Evolutionary conservation across 2,113 vertebrate species (phyloP).

Genomic region (Redunca redunca): DNA sequence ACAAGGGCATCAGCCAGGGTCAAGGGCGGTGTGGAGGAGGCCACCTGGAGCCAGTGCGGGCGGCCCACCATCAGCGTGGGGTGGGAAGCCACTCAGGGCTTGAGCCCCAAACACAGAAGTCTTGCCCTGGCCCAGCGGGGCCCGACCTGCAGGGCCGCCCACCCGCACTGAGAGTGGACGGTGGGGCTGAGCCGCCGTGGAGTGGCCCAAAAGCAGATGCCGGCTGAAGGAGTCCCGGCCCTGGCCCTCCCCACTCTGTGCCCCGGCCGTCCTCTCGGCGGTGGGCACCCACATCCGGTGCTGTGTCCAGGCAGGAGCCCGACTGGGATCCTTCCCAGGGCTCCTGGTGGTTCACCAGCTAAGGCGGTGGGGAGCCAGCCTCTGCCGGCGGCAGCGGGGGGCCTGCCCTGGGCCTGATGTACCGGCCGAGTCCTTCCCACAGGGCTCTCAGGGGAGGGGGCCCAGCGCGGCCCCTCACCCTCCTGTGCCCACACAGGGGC

Average conservation of each 20-base stretch:
- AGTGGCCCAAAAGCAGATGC: background rate
- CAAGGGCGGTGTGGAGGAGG: accelerated
- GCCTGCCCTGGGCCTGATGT: accelerated
- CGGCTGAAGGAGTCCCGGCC: accelerated
- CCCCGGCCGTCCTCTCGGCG: accelerated
- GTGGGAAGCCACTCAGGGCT: background rate
- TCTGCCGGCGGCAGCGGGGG: background rate
- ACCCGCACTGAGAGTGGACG: accelerated
- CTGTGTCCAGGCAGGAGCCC: background rate
- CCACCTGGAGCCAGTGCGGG: no score
- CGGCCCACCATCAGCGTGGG: accelerated
- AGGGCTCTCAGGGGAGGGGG: background rate
- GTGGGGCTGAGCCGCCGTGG: background rate
- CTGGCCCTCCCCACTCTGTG: accelerated
- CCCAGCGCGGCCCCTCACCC: accelerated
- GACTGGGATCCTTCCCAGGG: background rate
- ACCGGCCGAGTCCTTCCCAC: background rate
- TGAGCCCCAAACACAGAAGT: background rate
- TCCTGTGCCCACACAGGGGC: background rate
- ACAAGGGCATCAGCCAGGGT: no score
- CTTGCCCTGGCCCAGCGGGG: background rate
- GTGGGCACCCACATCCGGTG: accelerated
- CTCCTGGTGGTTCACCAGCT: background rate
- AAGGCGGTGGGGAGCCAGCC: background rate
- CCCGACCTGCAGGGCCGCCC: background rate